Percentiles rank a stretch among this genome's conserved stretches.
These are phyloP conservation scores for Daubentonia madagascariensis DNA, from an alignment of 2,113 vertebrate species.

Conservation along the genomic window DNA sequence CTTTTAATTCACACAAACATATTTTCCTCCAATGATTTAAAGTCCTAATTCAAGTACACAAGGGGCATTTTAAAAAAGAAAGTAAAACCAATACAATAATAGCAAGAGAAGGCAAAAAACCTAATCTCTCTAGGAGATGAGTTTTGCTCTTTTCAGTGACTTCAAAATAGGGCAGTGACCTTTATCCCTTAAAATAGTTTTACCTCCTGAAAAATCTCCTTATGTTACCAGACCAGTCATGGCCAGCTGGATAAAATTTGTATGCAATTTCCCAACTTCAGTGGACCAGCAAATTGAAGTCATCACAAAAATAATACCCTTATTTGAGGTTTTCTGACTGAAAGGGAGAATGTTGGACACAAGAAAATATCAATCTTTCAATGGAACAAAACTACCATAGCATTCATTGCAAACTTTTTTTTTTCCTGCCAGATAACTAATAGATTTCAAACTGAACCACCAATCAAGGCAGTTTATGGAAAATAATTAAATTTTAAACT, in stretches of 20 bases:
- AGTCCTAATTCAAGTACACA: neutral
- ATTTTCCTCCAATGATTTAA: neutral
- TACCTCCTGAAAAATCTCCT: neutral
- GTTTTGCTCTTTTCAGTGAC: constrained; percentile 38
- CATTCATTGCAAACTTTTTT: neutral
- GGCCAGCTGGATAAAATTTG: constrained; percentile 36
- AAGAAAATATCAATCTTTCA: constrained; percentile 23
- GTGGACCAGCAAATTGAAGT: constrained; percentile 49
- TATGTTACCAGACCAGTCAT: neutral
- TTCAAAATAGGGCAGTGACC: constrained; percentile 6
- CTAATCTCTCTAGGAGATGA: constrained; percentile 32
- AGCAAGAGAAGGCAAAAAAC: neutral
- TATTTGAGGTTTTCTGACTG: constrained; percentile 25
- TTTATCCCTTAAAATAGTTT: constrained; percentile 44
- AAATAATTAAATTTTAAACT: neutral
- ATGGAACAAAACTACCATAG: neutral
- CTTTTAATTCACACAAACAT: neutral
- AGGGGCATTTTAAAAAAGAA: neutral
- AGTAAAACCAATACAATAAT: neutral
- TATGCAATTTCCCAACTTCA: constrained; percentile 20
- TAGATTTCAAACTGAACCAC: neutral
- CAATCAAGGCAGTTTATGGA: neutral
- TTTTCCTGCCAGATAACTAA: neutral
- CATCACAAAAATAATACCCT: constrained; percentile 41
- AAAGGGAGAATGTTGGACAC: constrained; percentile 26